A percentile compares a stretch with the other conserved stretches of the same genome.
Evolutionary conservation across 1,140 invertebrate genomes (phyloP).

Genomic region (Saccostrea cuccullata): DNA sequence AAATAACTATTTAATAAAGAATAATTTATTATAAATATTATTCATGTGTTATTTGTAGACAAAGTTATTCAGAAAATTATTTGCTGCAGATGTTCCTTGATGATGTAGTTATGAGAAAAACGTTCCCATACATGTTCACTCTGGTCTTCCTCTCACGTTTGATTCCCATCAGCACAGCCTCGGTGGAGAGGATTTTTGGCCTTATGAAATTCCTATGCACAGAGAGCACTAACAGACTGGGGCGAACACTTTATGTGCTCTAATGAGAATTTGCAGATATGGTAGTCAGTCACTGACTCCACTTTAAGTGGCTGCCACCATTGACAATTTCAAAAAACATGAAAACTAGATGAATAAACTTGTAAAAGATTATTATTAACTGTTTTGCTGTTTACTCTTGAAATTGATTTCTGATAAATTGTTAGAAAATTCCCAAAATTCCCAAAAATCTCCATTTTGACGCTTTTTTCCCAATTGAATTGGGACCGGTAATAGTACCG

Average conservation of each 20-base stretch:
- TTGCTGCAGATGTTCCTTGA: neutral
- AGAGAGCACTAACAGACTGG: neutral
- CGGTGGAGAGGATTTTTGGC: neutral
- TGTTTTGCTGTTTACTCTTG: no score
- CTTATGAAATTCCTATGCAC: neutral
- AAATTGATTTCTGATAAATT: no score
- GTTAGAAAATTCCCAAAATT: no score
- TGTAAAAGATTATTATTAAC: no score
- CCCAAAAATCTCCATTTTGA: no score
- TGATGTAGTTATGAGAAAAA: neutral
- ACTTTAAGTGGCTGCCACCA: no score
- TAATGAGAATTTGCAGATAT: no score
- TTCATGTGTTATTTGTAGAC: no score
- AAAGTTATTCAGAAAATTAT: neutral
- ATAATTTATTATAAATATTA: neutral
- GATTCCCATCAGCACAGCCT: neutral
- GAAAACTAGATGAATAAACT: neutral
- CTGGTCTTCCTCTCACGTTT: neutral
- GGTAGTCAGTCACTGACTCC: no score
- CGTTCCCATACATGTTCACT: neutral
- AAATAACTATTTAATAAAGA: neutral
- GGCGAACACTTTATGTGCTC: neutral
- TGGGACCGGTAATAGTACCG: no score
- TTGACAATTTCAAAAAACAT: no score
- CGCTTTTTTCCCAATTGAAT: no score